A percentile compares a stretch with the other conserved stretches of the same genome.
Evolutionary conservation across 2,797 vertebrate genomes (phyloP).

Genomic region (Hybognathus amarus): DNA sequence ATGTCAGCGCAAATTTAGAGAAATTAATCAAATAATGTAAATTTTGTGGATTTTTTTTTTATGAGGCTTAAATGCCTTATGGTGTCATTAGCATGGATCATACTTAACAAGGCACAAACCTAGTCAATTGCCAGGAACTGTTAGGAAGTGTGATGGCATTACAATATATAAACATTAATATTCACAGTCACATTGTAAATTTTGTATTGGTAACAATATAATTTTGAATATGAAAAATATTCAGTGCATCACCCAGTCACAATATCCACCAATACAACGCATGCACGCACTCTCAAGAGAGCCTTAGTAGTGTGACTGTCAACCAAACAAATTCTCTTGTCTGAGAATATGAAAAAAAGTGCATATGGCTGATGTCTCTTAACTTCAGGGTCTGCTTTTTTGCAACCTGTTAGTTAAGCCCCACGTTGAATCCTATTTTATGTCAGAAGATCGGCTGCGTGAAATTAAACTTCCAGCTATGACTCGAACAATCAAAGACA

Average conservation of each 20-base stretch:
- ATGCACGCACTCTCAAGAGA: not conserved
- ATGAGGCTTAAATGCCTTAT: not conserved
- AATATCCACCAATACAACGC: not conserved
- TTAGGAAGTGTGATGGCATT: not conserved
- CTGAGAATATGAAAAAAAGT: not conserved
- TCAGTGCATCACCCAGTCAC: not conserved
- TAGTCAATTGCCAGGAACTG: not conserved
- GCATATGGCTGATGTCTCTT: slow-evolving; percentile 11
- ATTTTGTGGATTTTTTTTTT: not conserved
- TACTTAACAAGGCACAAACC: not conserved
- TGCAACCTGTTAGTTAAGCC: slow-evolving; percentile 33
- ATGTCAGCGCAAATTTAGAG: not conserved
- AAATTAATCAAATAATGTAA: not conserved
- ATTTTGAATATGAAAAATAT: not conserved
- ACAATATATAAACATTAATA: not conserved
- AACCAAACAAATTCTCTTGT: not conserved
- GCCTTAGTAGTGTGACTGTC: not conserved
- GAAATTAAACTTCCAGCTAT: slow-evolving; percentile 41
- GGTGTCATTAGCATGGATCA: not conserved
- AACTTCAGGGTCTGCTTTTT: slow-evolving; percentile 45
- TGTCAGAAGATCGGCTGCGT: slow-evolving; percentile 28
- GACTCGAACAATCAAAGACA: slow-evolving; percentile 49
- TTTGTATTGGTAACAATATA: not conserved
- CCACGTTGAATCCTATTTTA: slow-evolving; percentile 47
- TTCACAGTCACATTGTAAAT: not conserved